phyloP scores from a whole-genome alignment of 1,140 invertebrate genomes.

The Fopius arisanus region DNA sequence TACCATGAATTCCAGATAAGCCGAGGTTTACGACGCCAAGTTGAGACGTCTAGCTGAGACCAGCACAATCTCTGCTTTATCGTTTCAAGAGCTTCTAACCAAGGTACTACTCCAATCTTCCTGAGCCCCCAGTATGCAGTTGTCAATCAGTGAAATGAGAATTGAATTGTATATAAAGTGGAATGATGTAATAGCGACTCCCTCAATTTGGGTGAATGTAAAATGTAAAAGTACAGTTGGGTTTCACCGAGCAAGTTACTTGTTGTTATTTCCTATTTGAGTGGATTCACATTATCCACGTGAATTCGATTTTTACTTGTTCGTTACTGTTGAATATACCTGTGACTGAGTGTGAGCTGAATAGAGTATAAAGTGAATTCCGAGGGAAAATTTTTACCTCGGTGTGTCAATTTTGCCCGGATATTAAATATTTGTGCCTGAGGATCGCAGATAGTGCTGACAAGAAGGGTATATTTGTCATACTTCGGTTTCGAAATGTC shows the following conservation, averaged over 20 bases:
- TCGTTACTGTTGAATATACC: not conserved
- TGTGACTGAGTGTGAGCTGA: not conserved
- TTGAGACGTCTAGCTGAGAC: constrained; percentile 5
- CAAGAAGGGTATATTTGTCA: not conserved
- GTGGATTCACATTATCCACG: too few relatives aligned
- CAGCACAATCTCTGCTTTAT: not conserved
- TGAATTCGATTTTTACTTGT: not conserved
- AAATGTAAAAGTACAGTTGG: not conserved
- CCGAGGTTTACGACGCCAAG: constrained; percentile 43
- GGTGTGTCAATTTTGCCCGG: not conserved
- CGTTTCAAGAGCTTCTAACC: not conserved
- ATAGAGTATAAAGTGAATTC: not conserved
- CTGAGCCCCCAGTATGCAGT: not conserved
- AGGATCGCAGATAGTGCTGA: not conserved
- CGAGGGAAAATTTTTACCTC: not conserved
- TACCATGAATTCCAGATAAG: constrained; percentile 52
- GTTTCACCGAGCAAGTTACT: not conserved
- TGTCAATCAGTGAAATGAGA: not conserved
- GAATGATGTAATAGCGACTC: not conserved
- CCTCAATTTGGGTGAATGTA: not conserved
- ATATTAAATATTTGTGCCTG: not conserved
- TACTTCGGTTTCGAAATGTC: not conserved
- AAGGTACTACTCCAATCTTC: not conserved
- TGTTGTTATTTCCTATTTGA: too few relatives aligned
- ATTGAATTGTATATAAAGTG: not conserved